These are phyloP conservation scores for Hephaestus fuliginosus DNA, from an alignment of 2,797 vertebrate genomes.

Conservation along the genomic window DNA sequence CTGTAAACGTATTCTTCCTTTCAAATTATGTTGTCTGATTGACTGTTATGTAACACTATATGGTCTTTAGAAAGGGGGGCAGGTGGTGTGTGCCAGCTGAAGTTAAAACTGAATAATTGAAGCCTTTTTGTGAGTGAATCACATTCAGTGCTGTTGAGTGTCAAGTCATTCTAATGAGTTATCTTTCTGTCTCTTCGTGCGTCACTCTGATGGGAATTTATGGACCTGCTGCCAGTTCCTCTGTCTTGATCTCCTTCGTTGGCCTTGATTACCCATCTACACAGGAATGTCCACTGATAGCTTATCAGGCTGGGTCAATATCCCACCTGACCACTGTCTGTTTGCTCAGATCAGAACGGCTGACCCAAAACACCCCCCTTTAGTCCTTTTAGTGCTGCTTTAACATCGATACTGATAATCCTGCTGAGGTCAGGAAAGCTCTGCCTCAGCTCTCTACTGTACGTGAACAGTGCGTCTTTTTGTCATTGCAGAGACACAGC, in stretches of 20 bases:
- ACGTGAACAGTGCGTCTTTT: constrained; percentile 15
- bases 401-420: constrained; percentile 5
- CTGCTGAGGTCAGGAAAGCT: background rate
- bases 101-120: constrained; percentile 20
- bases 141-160: constrained; percentile 32
- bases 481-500: background rate
- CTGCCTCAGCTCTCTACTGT: constrained; percentile 2
- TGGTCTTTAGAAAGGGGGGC: background rate
- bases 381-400: constrained; percentile 12
- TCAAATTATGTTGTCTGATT: background rate
- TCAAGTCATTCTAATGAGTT: constrained; percentile 39
- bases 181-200: constrained; percentile 43
- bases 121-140: constrained; percentile 8
- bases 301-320: constrained; percentile 72
- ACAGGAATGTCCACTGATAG: constrained; percentile 72
- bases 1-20: background rate
- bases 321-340: constrained; percentile 56
- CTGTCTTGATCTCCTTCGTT: constrained; percentile 47
- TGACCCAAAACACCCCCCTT: constrained; percentile 16
- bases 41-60: background rate
- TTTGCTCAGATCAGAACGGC: constrained; percentile 55
- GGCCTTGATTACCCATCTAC: constrained; percentile 63
- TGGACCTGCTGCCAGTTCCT: constrained; percentile 36
- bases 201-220: constrained; percentile 58
- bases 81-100: background rate